Evolutionary conservation across 1,140 invertebrate genomes (phyloP).

Genomic region (Proales similis): DNA sequence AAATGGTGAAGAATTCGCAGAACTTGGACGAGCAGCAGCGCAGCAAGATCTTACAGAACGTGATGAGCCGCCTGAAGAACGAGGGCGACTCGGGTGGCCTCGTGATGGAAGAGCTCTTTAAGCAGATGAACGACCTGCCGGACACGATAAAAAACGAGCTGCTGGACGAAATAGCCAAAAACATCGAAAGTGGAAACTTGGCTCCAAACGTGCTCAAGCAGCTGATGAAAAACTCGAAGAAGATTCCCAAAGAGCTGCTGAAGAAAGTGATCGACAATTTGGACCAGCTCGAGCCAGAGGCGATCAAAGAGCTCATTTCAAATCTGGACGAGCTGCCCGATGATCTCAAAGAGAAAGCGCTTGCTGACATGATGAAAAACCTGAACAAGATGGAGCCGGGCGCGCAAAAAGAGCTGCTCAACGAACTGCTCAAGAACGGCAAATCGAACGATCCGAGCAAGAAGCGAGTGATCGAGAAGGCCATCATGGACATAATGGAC

Average conservation of each 20-base stretch:
- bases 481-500: slow-evolving; percentile 23
- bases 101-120: slow-evolving; percentile 23
- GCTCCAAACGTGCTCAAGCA: slow-evolving; percentile 10
- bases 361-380: slow-evolving; percentile 16
- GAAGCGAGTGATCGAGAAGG: slow-evolving; percentile 30
- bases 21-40: slow-evolving; percentile 20
- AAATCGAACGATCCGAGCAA: slow-evolving; percentile 6
- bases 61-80: slow-evolving; percentile 16
- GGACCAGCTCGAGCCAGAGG: slow-evolving; percentile 13
- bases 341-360: slow-evolving; percentile 20
- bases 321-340: slow-evolving; percentile 30
- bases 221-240: slow-evolving; percentile 35
- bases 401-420: slow-evolving; percentile 24
- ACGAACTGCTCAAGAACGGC: slow-evolving; percentile 2
- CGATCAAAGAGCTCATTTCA: slow-evolving; percentile 15
- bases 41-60: slow-evolving; percentile 19
- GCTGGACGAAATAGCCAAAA: slow-evolving; percentile 22
- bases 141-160: slow-evolving; percentile 24
- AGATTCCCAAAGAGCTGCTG: slow-evolving; percentile 25
- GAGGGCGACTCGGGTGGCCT: not conserved
- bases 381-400: slow-evolving; percentile 15
- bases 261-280: slow-evolving; percentile 21
- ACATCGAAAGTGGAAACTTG: slow-evolving; percentile 25
- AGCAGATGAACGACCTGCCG: slow-evolving; percentile 28
- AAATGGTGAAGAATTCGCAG: slow-evolving; percentile 36